phyloP scores from a whole-genome alignment of 2,113 vertebrate species.

The Cephalopterus ornatus region DNA sequence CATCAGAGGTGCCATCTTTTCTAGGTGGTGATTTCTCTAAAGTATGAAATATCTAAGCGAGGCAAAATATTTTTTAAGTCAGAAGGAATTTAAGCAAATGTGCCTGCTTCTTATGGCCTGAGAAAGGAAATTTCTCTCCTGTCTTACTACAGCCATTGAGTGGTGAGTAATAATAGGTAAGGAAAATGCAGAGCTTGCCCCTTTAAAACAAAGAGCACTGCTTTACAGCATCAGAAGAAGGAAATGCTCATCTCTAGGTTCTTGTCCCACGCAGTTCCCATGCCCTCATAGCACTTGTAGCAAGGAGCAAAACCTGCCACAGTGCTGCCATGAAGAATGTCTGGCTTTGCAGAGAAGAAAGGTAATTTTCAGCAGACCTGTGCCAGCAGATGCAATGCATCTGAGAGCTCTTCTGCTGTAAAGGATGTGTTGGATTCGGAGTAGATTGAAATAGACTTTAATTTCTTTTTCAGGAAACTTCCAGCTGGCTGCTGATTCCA shows the following conservation, averaged over 20 bases:
- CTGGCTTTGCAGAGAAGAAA: neutral
- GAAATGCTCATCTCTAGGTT: neutral
- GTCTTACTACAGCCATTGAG: neutral
- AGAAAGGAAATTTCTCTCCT: neutral
- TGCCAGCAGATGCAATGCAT: neutral
- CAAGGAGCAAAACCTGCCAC: neutral
- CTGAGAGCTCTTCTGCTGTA: neutral
- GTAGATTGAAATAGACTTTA: neutral
- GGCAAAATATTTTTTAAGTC: neutral
- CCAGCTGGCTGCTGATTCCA: neutral
- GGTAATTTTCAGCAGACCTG: neutral
- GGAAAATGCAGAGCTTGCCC: neutral
- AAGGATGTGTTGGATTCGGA: neutral
- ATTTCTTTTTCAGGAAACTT: neutral
- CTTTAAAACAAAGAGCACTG: neutral
- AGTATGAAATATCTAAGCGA: neutral
- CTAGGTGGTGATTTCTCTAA: neutral
- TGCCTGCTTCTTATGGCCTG: neutral
- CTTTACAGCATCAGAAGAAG: accelerated
- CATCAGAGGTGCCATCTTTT: neutral
- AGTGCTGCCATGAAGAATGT: accelerated
- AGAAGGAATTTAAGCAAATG: neutral
- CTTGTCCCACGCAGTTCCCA: neutral
- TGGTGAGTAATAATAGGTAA: neutral
- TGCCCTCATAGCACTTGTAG: neutral